Evolutionary conservation across 2,888 invertebrate genomes (phyloP).

Genomic region (Corbicula japonica): DNA sequence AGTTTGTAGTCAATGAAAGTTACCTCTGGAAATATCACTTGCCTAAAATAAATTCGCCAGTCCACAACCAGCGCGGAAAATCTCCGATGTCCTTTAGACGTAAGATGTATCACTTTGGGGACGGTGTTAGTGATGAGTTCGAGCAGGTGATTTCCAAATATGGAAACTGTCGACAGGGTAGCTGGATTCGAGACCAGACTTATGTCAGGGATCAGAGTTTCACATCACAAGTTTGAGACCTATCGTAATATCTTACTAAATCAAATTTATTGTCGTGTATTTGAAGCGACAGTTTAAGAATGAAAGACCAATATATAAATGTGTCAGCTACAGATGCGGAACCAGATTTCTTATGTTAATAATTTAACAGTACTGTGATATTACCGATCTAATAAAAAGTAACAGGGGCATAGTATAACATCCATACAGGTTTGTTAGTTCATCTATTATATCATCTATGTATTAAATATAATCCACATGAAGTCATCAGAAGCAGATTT

Average conservation of each 20-base stretch:
- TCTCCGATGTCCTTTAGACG: constrained; percentile 44
- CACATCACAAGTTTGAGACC: background rate
- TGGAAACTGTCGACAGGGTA: constrained; percentile 62
- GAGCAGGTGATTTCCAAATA: constrained; percentile 62
- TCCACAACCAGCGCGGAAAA: constrained; percentile 7
- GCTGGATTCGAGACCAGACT: constrained; percentile 48
- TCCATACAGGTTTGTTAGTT: too few relatives aligned
- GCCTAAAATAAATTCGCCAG: constrained; percentile 55
- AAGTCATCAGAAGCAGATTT: too few relatives aligned
- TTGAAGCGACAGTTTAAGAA: too few relatives aligned
- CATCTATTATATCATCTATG: too few relatives aligned
- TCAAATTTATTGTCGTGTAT: constrained; percentile 1
- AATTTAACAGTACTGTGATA: too few relatives aligned
- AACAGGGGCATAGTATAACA: too few relatives aligned
- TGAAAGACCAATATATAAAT: too few relatives aligned
- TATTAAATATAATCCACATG: too few relatives aligned
- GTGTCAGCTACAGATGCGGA: too few relatives aligned
- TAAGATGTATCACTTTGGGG: constrained; percentile 61
- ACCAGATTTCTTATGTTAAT: too few relatives aligned
- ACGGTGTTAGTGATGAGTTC: constrained; percentile 60
- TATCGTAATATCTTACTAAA: background rate
- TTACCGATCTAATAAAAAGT: too few relatives aligned
- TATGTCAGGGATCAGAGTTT: constrained; percentile 23
- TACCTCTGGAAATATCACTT: constrained; percentile 58
- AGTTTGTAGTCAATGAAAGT: constrained; percentile 49